These are phyloP conservation scores for Dorcus hopei DNA, from an alignment of 2,888 invertebrate species.

Conservation along the genomic window DNA sequence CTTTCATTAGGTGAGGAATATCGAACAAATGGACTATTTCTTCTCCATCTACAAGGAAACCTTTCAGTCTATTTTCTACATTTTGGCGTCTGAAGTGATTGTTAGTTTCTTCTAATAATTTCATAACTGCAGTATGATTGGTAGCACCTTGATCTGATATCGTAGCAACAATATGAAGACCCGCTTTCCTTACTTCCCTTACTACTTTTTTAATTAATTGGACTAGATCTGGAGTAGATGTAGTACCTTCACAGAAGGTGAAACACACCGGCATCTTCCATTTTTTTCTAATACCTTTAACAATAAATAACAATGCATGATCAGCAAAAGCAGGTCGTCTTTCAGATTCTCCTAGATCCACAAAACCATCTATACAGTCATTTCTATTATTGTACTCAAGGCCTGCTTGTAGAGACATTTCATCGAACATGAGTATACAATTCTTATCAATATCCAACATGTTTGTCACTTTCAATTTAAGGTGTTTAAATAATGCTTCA, in stretches of 20 bases:
- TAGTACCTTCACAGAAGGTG: background rate
- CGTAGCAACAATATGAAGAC: background rate
- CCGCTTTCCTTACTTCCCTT: background rate
- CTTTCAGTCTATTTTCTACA: background rate
- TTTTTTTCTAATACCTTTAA: background rate
- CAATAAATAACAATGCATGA: background rate
- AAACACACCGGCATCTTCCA: background rate
- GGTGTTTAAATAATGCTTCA: too few species aligned
- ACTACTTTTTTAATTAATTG: background rate
- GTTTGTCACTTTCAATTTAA: too few species aligned
- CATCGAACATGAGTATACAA: background rate
- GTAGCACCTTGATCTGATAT: slow-evolving; percentile 4
- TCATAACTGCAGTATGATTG: background rate
- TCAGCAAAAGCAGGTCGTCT: background rate
- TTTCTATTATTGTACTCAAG: background rate
- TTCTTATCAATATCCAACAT: background rate
- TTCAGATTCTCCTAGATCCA: background rate
- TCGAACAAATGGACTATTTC: slow-evolving; percentile 18
- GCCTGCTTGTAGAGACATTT: background rate
- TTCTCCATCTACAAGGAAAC: background rate
- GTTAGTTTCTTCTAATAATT: background rate
- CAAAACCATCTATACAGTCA: background rate
- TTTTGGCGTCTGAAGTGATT: background rate
- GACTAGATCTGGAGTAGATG: background rate
- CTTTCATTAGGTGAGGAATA: slow-evolving; percentile 18